Evolutionary conservation across 2,113 vertebrate genomes (phyloP).

Genomic region (Phocoena phocoena): DNA sequence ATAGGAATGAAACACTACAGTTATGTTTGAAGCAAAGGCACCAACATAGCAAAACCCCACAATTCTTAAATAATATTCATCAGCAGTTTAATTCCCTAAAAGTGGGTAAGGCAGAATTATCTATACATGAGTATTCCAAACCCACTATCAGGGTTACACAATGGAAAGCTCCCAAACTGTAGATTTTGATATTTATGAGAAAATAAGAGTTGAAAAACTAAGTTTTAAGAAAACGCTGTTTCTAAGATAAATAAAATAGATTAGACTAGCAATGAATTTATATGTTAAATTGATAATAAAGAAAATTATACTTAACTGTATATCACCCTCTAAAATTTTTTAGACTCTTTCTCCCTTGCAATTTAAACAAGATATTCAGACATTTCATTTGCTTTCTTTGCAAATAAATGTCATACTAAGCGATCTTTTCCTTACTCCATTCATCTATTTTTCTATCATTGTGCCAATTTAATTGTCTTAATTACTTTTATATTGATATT

Average conservation of each 20-base stretch:
- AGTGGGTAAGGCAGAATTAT: background rate
- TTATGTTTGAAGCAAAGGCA: conserved; percentile 27
- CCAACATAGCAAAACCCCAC: conserved; percentile 6
- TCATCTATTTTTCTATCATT: background rate
- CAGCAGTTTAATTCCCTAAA: background rate
- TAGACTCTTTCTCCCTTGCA: background rate
- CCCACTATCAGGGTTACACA: background rate
- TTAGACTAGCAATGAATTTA: background rate
- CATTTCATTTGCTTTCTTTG: background rate
- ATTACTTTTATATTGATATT: background rate
- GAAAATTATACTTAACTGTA: background rate
- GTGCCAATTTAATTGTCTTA: background rate
- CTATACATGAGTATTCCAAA: background rate
- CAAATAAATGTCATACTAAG: background rate
- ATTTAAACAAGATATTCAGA: conserved; percentile 25
- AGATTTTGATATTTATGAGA: background rate
- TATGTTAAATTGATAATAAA: background rate
- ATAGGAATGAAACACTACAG: conserved; percentile 4
- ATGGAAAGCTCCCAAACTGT: background rate
- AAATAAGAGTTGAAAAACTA: conserved; percentile 1
- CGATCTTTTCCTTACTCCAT: background rate
- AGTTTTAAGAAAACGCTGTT: background rate
- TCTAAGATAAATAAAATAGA: conserved; percentile 20
- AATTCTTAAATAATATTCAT: conserved; percentile 50
- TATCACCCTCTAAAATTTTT: background rate